Conservation (phyloP, 2,888 invertebrate genomes). For the Rhamnusium bicolor region DNA sequence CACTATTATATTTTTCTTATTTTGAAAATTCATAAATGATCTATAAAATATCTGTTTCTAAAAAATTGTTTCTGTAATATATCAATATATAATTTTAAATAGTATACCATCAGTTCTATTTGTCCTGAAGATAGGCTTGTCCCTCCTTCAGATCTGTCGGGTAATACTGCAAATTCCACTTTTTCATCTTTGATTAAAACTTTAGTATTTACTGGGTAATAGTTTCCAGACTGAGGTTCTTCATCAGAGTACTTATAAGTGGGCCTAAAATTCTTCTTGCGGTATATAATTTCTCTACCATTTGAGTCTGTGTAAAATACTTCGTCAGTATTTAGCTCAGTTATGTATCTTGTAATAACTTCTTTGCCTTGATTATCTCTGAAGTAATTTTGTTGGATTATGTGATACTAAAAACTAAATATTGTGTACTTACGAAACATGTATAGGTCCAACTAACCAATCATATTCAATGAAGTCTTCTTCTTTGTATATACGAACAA, state of each 20-base stretch:
- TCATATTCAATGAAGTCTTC: constrained; percentile 71
- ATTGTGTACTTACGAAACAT: constrained; percentile 2
- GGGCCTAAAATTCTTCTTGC: constrained; percentile 75
- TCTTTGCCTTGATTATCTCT: not conserved
- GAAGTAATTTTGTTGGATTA: not conserved
- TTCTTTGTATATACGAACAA: constrained; percentile 77
- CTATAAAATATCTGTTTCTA: too few relatives aligned
- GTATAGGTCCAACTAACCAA: constrained; percentile 72
- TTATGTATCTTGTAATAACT: not conserved
- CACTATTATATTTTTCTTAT: too few relatives aligned
- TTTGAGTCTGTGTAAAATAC: constrained; percentile 86
- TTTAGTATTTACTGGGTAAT: constrained; percentile 78
- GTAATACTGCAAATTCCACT: constrained; percentile 72
- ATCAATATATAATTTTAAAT: not conserved
- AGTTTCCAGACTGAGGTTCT: constrained; percentile 71
- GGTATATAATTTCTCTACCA: constrained; percentile 78
- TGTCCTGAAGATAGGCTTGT: constrained; percentile 76
- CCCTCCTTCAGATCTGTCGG: constrained; percentile 78
- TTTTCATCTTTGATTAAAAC: constrained; percentile 73
- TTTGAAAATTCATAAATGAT: too few relatives aligned
- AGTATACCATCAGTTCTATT: constrained; percentile 77
- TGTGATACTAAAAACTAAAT: not conserved
- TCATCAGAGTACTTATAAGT: constrained; percentile 73
- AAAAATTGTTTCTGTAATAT: not conserved
- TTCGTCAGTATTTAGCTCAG: constrained; percentile 67